Conservation (phyloP, 2,113 vertebrate species). For the Polypterus bichir region DNA sequence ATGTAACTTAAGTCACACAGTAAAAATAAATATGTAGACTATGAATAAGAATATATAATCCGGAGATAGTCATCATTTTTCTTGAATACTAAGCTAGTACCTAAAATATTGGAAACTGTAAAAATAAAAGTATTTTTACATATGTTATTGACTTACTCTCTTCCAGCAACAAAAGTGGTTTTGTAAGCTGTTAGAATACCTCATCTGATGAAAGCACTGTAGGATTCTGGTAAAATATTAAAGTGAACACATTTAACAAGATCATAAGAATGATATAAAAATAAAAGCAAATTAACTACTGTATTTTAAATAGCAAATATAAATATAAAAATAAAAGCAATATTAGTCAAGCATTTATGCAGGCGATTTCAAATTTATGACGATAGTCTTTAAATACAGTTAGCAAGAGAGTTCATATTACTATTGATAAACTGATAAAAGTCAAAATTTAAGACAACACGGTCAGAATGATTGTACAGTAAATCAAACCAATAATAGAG, state of each 20-base stretch:
- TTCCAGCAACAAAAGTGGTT: conserved; percentile 50
- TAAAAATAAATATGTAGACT: conserved; percentile 11
- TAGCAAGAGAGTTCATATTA: neutral
- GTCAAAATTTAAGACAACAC: too few relatives aligned
- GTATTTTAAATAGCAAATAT: too few relatives aligned
- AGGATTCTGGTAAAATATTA: conserved; percentile 40
- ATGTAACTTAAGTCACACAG: conserved; percentile 13
- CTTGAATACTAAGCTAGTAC: neutral
- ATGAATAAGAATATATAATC: neutral
- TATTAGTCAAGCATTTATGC: neutral
- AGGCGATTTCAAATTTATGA: neutral
- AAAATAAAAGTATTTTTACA: too few relatives aligned
- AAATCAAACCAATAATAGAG: too few relatives aligned
- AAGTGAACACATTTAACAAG: neutral
- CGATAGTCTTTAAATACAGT: neutral
- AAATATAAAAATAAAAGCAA: neutral
- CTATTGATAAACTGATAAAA: too few relatives aligned
- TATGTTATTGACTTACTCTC: conserved; percentile 31
- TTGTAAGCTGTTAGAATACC: conserved; percentile 45
- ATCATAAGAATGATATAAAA: too few relatives aligned
- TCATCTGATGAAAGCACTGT: conserved; percentile 42
- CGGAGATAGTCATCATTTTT: neutral
- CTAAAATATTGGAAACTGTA: too few relatives aligned
- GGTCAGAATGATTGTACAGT: too few relatives aligned
- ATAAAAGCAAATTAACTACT: too few relatives aligned